These are phyloP conservation scores for Taeniopygia guttata DNA, from an alignment of 2,797 vertebrate genomes.

Conservation along the genomic window DNA sequence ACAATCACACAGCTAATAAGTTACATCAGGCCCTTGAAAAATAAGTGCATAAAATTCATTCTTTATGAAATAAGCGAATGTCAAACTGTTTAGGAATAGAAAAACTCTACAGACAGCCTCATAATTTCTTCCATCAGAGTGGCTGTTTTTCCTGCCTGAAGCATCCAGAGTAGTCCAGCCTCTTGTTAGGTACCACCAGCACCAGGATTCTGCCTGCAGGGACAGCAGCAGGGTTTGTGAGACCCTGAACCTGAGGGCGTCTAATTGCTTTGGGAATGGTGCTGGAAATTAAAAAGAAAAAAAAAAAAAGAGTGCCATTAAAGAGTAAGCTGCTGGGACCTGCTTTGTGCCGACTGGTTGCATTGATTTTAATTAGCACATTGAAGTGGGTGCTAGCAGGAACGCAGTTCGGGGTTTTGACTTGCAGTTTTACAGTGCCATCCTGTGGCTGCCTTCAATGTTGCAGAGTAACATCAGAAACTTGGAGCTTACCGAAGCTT, in stretches of 20 bases:
- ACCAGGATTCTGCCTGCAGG: background rate
- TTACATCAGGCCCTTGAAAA: background rate
- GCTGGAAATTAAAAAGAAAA: background rate
- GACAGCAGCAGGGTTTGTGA: background rate
- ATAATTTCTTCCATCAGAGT: background rate
- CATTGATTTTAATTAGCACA: background rate
- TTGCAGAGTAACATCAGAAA: background rate
- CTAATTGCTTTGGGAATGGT: background rate
- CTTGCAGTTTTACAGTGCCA: conserved; percentile 43
- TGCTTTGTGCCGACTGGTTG: background rate
- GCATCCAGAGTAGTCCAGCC: background rate
- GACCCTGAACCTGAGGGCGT: background rate
- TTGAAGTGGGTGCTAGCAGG: fast-evolving
- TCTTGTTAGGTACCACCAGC: fast-evolving
- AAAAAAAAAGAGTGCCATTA: background rate
- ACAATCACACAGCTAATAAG: background rate
- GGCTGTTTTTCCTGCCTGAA: background rate
- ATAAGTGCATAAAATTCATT: background rate
- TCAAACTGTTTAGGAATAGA: background rate
- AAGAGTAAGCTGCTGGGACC: background rate
- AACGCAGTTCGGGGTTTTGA: background rate
- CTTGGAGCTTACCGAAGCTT: background rate
- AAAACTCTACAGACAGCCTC: background rate
- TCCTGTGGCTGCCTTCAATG: conserved; percentile 4
- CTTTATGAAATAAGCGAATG: background rate